Evolutionary conservation across 2,113 vertebrate species (phyloP), one percentile per base, ranked within the genome.

Genomic region (Centropristis striata): DNA sequence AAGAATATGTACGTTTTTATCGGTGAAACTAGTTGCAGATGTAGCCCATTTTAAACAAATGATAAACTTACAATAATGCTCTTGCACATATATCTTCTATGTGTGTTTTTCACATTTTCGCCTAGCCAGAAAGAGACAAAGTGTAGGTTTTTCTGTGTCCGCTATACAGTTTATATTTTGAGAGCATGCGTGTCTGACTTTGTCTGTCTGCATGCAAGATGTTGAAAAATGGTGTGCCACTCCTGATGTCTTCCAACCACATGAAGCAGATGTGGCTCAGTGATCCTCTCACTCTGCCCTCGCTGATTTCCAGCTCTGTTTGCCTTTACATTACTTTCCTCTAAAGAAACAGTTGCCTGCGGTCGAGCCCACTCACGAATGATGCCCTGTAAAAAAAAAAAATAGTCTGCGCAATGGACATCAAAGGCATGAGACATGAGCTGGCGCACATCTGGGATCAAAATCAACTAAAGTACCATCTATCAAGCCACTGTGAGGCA

Each of bases 401-500:
- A 37, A 71, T 14, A 27, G 12, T 69, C 25, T 41, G 47, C 39
- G 59, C 46, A 47, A 9, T 50, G 55, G 41, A 80, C 69, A 78
- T 90, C 78, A 90, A 84, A 87, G 83, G 50, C 55, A 51, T 20
- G 41, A 65, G 75, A 79, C 75, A 75, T 70, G 73, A 79, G 75
- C 66, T 83, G 73, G 88, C 47, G 66, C 76, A 90, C 88, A 92
- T 88, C 76, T 92, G 88, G 74, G 53, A 65, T 68, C 21, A 36
- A 72, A 76, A 86, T 60, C 46, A 42, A 9, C 53, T 37, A 32
- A 32, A 49, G 32, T 53, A 58, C 21, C 46, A 46, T 80, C 50
- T 76, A 69, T 25, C 21, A 63, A 72, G 80, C 80, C 86, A 78
- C 80, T 83, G 66, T 80, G 44, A 49, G 46, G 67, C 41, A 28